A percentile compares a stretch with the other conserved stretches of the same genome.
Conservation (phyloP, 2,797 vertebrate genomes). For the Heliangelus exortis region DNA sequence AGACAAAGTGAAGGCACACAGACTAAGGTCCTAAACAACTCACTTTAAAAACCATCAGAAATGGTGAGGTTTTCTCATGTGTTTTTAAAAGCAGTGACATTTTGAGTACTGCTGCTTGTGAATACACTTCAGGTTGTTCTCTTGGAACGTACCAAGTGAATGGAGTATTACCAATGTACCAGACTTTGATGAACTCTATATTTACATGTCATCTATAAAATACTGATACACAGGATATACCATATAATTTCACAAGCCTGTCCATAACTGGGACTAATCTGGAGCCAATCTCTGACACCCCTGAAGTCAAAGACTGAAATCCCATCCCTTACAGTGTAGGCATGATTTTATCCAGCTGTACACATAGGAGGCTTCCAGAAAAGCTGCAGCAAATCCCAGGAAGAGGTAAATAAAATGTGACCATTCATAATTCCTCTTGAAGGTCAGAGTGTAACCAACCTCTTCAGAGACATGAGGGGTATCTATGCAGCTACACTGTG, state of each 20-base stretch:
- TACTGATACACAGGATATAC: neutral
- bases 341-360: neutral
- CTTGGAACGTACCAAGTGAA: neutral
- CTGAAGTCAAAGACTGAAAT: neutral
- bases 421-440: neutral
- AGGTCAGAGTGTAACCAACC: neutral
- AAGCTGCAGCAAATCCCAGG: neutral
- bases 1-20: neutral
- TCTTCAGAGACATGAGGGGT: neutral
- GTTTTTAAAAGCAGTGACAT: neutral
- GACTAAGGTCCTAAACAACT: neutral
- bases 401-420: neutral
- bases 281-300: neutral
- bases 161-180: fast-evolving
- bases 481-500: neutral
- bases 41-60: neutral
- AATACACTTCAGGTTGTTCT: fast-evolving
- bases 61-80: fast-evolving
- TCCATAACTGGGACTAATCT: neutral
- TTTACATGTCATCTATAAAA: neutral
- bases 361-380: neutral
- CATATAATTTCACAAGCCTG: neutral
- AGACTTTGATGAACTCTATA: neutral
- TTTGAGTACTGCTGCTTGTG: neutral
- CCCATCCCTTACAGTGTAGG: neutral